phyloP scores from a whole-genome alignment of 2,888 invertebrate species.

The Agelastica alni region DNA sequence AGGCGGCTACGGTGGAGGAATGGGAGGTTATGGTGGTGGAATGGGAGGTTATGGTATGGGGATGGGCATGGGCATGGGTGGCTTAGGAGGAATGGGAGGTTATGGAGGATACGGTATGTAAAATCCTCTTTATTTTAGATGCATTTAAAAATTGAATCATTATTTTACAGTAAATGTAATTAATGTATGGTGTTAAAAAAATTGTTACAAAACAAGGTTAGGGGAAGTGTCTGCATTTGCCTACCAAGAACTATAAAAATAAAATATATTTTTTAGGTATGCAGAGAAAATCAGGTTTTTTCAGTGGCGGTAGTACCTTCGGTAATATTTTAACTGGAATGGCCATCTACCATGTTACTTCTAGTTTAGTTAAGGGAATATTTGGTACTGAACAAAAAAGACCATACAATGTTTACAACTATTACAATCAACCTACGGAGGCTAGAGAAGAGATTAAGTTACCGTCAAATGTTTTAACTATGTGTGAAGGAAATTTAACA shows the following conservation, averaged over 20 bases:
- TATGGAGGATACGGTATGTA: slow-evolving; percentile 21
- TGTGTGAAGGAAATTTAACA: slow-evolving; percentile 49
- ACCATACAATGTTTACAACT: slow-evolving; percentile 50
- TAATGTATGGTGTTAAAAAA: no score
- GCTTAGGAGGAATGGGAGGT: slow-evolving; percentile 27
- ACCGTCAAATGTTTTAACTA: slow-evolving; percentile 47
- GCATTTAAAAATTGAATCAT: no score
- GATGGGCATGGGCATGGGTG: slow-evolving; percentile 20
- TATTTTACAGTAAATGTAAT: no score
- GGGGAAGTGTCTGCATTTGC: no score
- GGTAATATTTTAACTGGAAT: slow-evolving; percentile 49
- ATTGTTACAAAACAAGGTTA: no score
- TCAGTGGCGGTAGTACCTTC: slow-evolving; percentile 46
- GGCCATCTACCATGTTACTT: slow-evolving; percentile 46
- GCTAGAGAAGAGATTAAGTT: slow-evolving; percentile 47
- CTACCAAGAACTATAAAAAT: no score
- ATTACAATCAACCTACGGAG: slow-evolving; percentile 48
- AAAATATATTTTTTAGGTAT: slow-evolving; percentile 22
- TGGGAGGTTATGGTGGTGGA: slow-evolving; percentile 18
- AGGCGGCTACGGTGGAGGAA: slow-evolving; percentile 24
- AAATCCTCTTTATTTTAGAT: no score
- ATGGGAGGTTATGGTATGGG: slow-evolving; percentile 25
- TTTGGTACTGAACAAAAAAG: slow-evolving; percentile 28
- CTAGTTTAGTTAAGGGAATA: slow-evolving; percentile 32
- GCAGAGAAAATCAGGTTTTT: slow-evolving; percentile 41